These are phyloP conservation scores for Turritopsis dohrnii DNA, from an alignment of 30 jellyfish, hydroid and myxozoan genomes.

Conservation along the genomic window DNA sequence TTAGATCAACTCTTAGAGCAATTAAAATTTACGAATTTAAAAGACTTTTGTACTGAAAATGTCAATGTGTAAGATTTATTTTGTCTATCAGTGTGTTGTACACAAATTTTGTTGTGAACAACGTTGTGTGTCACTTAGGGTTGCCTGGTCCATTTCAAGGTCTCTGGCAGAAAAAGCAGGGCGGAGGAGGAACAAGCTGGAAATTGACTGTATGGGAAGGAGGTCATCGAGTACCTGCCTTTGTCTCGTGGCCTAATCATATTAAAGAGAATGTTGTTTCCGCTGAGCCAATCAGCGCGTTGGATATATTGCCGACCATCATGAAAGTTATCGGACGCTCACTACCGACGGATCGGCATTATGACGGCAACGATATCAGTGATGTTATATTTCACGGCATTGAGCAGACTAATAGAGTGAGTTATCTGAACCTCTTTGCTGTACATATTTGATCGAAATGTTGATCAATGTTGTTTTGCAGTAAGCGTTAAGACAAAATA, in stretches of 20 bases:
- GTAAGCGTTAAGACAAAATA: too few relatives aligned
- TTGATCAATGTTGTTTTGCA: too few relatives aligned
- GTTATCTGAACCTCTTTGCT: too few relatives aligned
- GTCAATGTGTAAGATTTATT: too few relatives aligned
- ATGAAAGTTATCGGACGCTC: not conserved
- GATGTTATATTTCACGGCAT: not conserved
- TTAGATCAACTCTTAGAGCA: too few relatives aligned
- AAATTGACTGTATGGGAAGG: conserved; percentile 18
- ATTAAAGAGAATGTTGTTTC: conserved; percentile 5
- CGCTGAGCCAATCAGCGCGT: not conserved
- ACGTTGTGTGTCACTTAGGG: conserved; percentile 6
- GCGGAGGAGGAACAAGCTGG: conserved; percentile 28
- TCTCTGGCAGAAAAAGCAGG: conserved; percentile 6
- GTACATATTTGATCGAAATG: too few relatives aligned
- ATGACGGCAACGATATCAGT: conserved; percentile 1
- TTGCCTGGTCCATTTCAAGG: conserved; percentile 17
- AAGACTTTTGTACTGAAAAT: too few relatives aligned
- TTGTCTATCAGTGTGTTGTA: not conserved
- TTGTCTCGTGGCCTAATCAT: conserved; percentile 4
- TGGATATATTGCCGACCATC: conserved; percentile 12
- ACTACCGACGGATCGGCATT: conserved; percentile 7
- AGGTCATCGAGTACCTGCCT: conserved; percentile 24
- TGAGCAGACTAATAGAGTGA: not conserved
- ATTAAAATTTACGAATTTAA: too few relatives aligned
- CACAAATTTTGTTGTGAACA: not conserved